Evolutionary conservation across 2,888 invertebrate genomes (phyloP), one percentile per base, ranked within the genome.

Genomic region (Oscheius sp.): DNA sequence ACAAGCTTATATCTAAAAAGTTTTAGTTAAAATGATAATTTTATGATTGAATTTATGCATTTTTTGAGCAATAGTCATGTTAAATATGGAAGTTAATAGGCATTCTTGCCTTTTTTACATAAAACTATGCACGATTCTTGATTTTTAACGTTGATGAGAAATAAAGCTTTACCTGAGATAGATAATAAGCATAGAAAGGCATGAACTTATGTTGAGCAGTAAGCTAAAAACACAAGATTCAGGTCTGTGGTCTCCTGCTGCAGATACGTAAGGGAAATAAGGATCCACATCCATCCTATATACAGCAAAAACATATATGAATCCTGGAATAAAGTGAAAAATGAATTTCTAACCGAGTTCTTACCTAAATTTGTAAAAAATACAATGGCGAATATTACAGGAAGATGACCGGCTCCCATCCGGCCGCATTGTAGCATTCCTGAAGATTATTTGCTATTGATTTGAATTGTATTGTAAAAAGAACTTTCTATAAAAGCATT

Each of bases 251-350:
- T 84, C 80, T 17, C 84, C 86, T 1, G 82, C 76, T 0, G 82
- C 78, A 0, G 84, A 85, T 31, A 86, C 78, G 70, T 87, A 86
- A 0, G 86, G 86, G 17, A 86, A 81, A 15, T 85, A 63, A 1
- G 86, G 83, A 50, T 86, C 86, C 15, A 87, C 84, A 71, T 86
- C 84, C 1, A 73, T 69, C 6, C 74, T 72, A 25, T 61, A 65
- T 15, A 86, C 84, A 5, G 86, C 82, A 45, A 82, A 72, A 5
- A 70, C 55, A 70, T 86, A 86, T 3, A 81, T 80, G 15, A 67
- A 17, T 10, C 77, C 83, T 83, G 73, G 61, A 68, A 31, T 15
- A 12, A 48, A 39, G 27, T 0, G 4, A 50, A 31, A 52, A 46
- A 15, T 12, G n/a, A n/a, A n/a, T n/a, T n/a, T n/a, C n/a, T n/a